Evolutionary conservation across 2,888 invertebrate genomes (phyloP).

Genomic region (Platynereis dumerilii): DNA sequence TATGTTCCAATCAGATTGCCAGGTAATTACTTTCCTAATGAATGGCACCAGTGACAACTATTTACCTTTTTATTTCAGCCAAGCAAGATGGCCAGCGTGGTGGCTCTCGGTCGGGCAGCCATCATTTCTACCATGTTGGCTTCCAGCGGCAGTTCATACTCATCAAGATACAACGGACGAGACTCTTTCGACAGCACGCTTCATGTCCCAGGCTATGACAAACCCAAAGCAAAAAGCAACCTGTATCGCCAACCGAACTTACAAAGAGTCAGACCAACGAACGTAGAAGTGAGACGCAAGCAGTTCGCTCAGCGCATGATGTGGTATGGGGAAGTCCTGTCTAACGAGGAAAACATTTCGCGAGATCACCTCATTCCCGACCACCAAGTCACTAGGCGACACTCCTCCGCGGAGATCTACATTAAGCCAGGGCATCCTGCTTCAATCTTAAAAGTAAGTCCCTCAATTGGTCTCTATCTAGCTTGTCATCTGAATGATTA

Average conservation of each 20-base stretch:
- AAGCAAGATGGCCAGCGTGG: conserved; percentile 5
- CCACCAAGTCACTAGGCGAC: background rate
- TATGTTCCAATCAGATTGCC: too few species aligned
- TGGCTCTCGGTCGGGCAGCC: conserved; percentile 6
- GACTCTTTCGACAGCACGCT: too few species aligned
- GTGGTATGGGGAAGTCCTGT: conserved; percentile 20
- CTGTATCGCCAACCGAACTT: conserved; percentile 7
- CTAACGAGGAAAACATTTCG: too few species aligned
- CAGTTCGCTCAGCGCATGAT: conserved; percentile 21
- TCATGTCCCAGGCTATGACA: too few species aligned
- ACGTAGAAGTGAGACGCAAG: conserved; percentile 13
- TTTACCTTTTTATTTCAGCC: background rate
- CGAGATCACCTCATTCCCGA: conserved; percentile 3
- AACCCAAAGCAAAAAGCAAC: too few species aligned
- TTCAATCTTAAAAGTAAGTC: too few species aligned
- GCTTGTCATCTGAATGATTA: too few species aligned
- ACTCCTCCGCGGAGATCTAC: conserved; percentile 1
- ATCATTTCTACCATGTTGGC: conserved; percentile 1
- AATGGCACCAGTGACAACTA: too few species aligned
- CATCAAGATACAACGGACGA: too few species aligned
- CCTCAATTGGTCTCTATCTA: too few species aligned
- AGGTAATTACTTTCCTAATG: too few species aligned
- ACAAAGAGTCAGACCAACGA: background rate
- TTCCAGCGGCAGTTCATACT: background rate
- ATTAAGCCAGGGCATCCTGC: too few species aligned